Evolutionary conservation across 2,113 vertebrate genomes (phyloP).

Genomic region (Haliaeetus leucogaster): DNA sequence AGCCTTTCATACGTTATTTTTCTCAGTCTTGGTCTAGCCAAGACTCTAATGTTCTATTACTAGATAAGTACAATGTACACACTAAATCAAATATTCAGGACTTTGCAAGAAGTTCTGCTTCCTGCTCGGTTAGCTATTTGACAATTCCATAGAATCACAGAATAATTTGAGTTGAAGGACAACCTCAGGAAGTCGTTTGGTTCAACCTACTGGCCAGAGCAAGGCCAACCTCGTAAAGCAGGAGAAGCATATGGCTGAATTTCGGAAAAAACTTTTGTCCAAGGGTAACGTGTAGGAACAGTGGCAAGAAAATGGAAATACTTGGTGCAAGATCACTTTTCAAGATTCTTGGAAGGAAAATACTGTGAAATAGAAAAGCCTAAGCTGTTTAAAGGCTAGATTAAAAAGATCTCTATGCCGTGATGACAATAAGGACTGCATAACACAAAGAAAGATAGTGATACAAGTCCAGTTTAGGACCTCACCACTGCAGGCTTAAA

Average conservation of each 20-base stretch:
- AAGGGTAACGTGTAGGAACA: not conserved
- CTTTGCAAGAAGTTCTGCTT: too few relatives aligned
- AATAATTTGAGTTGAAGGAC: not conserved
- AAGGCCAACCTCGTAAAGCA: not conserved
- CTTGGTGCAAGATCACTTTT: not conserved
- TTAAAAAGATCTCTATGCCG: not conserved
- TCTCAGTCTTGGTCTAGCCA: too few relatives aligned
- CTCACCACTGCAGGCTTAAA: not conserved
- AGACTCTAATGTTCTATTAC: too few relatives aligned
- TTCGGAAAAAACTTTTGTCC: not conserved
- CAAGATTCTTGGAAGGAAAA: not conserved
- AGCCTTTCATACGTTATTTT: too few relatives aligned
- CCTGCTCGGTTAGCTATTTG: not conserved
- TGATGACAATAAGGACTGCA: not conserved
- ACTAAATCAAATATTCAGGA: too few relatives aligned
- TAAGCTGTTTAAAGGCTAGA: not conserved
- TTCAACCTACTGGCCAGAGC: not conserved
- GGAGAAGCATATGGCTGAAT: not conserved
- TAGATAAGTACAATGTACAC: too few relatives aligned
- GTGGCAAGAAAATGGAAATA: not conserved
- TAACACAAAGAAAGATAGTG: not conserved
- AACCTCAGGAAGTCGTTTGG: not conserved
- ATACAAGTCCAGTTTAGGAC: not conserved
- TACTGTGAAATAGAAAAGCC: not conserved
- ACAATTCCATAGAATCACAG: not conserved